Percentiles rank a stretch among this genome's conserved stretches.
phyloP scores from a whole-genome alignment of 2,888 invertebrate species.

The Metallyticus violacea region DNA sequence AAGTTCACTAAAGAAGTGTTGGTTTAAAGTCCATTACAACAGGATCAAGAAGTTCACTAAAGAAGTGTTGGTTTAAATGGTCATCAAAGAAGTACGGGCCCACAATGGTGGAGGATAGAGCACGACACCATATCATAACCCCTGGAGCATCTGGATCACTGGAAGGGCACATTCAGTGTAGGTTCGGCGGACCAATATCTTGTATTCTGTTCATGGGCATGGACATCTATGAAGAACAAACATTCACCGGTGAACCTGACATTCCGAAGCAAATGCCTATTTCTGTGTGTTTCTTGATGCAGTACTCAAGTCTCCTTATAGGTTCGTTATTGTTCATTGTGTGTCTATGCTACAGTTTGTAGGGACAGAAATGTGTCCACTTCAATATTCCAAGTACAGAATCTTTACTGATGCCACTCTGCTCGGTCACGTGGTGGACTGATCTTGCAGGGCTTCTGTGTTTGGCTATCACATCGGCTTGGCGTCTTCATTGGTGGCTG shows the following conservation, averaged over 20 bases:
- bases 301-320: not conserved
- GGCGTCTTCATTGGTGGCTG: not conserved
- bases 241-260: not conserved
- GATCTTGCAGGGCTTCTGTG: too few relatives aligned
- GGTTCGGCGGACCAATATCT: too few relatives aligned
- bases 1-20: not conserved
- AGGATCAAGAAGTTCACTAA: not conserved
- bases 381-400: not conserved
- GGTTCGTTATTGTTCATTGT: not conserved
- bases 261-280: not conserved
- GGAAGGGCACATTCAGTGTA: not conserved
- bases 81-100: not conserved
- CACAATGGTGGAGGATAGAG: not conserved
- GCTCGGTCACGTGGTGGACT: too few relatives aligned
- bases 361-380: not conserved
- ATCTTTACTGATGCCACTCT: too few relatives aligned
- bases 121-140: not conserved
- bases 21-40: not conserved
- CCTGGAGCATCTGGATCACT: not conserved
- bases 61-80: not conserved
- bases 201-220: not conserved
- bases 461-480: not conserved
- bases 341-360: not conserved
- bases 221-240: not conserved
- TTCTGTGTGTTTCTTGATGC: not conserved